These are phyloP conservation scores for Zygothrica quintamaculata DNA, from an alignment of 2,888 invertebrate genomes.

Conservation along the genomic window DNA sequence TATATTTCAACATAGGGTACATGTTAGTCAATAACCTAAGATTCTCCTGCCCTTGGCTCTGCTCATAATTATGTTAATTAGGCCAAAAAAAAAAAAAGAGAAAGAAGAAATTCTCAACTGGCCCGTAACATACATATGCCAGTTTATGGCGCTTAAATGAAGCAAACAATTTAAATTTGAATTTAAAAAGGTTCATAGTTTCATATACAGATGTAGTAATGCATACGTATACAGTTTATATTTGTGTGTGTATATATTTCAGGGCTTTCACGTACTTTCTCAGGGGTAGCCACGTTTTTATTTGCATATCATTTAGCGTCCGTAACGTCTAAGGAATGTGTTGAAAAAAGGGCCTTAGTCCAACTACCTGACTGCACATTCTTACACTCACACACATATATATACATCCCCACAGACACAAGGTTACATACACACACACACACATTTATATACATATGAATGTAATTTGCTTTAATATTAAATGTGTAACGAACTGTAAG, in stretches of 20 bases:
- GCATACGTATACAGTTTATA: background rate
- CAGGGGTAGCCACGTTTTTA: conserved; percentile 61
- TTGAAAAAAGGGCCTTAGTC: conserved; percentile 50
- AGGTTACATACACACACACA: conserved; percentile 3
- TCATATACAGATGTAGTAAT: conserved; percentile 5
- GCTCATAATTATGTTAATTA: conserved; percentile 71
- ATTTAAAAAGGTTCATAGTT: conserved; percentile 56
- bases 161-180: conserved; percentile 76
- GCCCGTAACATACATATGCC: conserved; percentile 42
- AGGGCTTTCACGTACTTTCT: conserved; percentile 37
- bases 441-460: conserved; percentile 8
- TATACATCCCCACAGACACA: conserved; percentile 6
- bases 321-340: conserved; percentile 59
- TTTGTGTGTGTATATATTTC: conserved; percentile 4
- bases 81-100: no score
- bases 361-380: conserved; percentile 57
- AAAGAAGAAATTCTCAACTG: conserved; percentile 37
- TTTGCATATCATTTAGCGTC: conserved; percentile 75
- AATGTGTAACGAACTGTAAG: conserved; percentile 79
- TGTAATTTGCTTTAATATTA: conserved; percentile 77
- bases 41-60: conserved; percentile 10
- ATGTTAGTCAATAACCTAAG: background rate
- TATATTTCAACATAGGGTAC: conserved; percentile 1
- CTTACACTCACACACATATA: conserved; percentile 8
- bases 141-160: conserved; percentile 60